Evolutionary conservation across 2,113 vertebrate genomes (phyloP), one percentile per base, ranked within the genome.

Genomic region (Festucalex cinctus): DNA sequence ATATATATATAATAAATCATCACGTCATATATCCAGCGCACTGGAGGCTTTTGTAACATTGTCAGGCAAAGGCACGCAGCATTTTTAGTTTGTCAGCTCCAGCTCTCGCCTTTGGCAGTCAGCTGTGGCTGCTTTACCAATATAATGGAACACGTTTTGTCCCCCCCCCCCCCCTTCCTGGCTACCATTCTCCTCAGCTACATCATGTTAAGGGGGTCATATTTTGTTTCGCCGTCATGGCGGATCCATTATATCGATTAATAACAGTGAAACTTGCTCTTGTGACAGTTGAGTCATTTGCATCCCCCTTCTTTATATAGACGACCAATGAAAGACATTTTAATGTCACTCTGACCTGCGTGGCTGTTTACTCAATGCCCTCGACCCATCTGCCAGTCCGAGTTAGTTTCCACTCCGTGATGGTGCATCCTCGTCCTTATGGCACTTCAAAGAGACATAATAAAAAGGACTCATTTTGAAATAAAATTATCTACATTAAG

Each of bases 321-420:
- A 62, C 13, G 64, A 19, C 73, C 79, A 66, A 60, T 80, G 62
- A 84, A 84, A 84, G 78, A 80, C 75, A 65, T 58, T 73, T 77
- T 73, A 79, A 80, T 81, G 83, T 88, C 80, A 81, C 51, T 54
- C 65, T 79, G 85, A 82, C 80, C 79, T 69, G 76, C 37, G 69
- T 77, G 75, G 49, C 65, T 86, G 83, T 77, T 84, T 80, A 76
- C 80, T 78, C 65, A 69, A 81, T 79, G 82, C 68, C 83, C 88
- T 84, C 84, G 67, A 41, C 68, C 83, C 83, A 81, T 85, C 80
- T 86, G 83, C 82, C 84, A 82, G 70, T 72, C 74, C 66, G 60
- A 73, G 74, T 88, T 86, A 82, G 75, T 39, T 48, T 84, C 83
- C n/a, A 19, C 46, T 70, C 64, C 62, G 69, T 57, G 57, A 78